Percentiles rank a stretch among this genome's conserved stretches.
Conservation (phyloP, 1,140 invertebrate species). For the Streblospio benedicti region DNA sequence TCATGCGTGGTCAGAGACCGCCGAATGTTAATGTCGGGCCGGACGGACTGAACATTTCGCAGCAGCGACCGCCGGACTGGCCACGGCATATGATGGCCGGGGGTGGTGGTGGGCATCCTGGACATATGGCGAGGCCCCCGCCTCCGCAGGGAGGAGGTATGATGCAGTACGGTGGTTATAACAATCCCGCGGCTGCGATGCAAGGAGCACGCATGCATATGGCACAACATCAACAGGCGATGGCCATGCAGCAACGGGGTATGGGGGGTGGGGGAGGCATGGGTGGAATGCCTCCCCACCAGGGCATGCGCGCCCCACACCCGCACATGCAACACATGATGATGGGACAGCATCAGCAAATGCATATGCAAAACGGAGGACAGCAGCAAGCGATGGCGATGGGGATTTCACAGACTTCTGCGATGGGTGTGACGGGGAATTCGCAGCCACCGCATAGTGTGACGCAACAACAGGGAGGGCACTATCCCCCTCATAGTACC, state of each 20-base stretch:
- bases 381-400: background rate
- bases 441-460: background rate
- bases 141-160: background rate
- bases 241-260: background rate
- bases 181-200: background rate
- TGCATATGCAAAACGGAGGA: background rate
- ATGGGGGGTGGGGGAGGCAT: background rate
- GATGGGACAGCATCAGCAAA: slow-evolving; percentile 12
- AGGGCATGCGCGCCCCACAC: background rate
- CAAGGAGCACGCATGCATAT: background rate
- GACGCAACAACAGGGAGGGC: background rate
- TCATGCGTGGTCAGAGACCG: slow-evolving; percentile 44
- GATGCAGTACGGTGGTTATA: background rate
- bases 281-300: background rate
- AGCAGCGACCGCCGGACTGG: slow-evolving; percentile 24
- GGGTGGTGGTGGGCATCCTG: too few species aligned
- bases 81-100: background rate
- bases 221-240: slow-evolving; percentile 7
- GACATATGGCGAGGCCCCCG: background rate
- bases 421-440: background rate
- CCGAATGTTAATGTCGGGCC: slow-evolving; percentile 49
- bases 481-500: background rate
- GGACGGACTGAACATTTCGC: slow-evolving; percentile 47
- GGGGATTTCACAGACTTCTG: background rate
- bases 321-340: background rate